Percentiles rank a stretch among this genome's conserved stretches.
These are phyloP conservation scores for Tenthredo amoena DNA, from an alignment of 2,888 invertebrate genomes.

Conservation along the genomic window DNA sequence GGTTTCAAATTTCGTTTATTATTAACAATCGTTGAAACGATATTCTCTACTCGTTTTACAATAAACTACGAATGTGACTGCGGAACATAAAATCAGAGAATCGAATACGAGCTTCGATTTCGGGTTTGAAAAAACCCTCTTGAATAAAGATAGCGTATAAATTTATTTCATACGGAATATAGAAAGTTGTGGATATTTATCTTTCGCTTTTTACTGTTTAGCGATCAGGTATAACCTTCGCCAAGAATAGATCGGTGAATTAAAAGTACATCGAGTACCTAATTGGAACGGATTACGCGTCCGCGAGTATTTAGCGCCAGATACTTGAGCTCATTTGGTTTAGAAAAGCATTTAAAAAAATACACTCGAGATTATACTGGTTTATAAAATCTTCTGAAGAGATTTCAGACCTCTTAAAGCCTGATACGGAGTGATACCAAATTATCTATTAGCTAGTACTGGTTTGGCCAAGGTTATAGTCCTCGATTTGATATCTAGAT, in stretches of 20 bases:
- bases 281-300: conserved; percentile 14
- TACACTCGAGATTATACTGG: not conserved
- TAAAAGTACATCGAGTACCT: not conserved
- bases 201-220: too few species aligned
- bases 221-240: not conserved
- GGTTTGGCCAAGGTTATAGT: not conserved
- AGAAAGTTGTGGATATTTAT: too few species aligned
- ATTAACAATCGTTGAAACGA: not conserved
- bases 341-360: not conserved
- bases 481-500: not conserved
- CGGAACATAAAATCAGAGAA: too few species aligned
- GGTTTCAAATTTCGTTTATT: not conserved
- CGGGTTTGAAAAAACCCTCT: too few species aligned
- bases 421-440: conserved; percentile 20
- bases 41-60: not conserved
- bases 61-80: too few species aligned
- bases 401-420: not conserved
- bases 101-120: too few species aligned
- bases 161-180: too few species aligned
- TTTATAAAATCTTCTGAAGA: not conserved
- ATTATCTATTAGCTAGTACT: conserved; percentile 6
- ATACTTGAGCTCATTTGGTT: conserved; percentile 13
- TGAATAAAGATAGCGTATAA: too few species aligned
- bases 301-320: not conserved
- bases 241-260: conserved; percentile 7